Evolutionary conservation across 2,888 invertebrate species (phyloP), one percentile per base, ranked within the genome.

Genomic region (Rutpela maculata): DNA sequence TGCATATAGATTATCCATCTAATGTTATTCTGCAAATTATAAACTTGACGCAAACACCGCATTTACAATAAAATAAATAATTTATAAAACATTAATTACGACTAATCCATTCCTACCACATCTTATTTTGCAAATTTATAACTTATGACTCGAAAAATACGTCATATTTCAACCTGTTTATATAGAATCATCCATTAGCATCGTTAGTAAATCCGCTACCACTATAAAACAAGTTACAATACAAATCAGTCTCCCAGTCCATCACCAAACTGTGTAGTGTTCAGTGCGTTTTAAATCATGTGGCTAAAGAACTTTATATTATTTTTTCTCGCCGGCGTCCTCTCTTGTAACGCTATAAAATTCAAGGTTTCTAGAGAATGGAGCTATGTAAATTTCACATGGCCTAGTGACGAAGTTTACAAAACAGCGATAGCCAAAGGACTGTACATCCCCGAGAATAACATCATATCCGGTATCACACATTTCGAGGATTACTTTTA

Each of bases 311-410:
- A 65, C 18, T 19, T 56, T 22, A 56, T 78, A 11, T 22, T 77
- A 15, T 26, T 79, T 50, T 63, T 83, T 26, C 62, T 68, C 26
- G 50, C 80, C 11, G 15, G 70, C 35, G 63, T 78, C 31, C 65
- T 73, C 9, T 60, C 78, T 17, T 78, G 65, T 12, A 59, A 76
- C 17, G 63, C 76, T 10, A 83, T 80, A 55, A 82, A 82, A 86
- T 95, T 95, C 88, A 91, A 92, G 77, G 95, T 94, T 43, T 92
- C 93, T 77, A 94, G 94, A 89, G 94, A 95, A 90, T 95, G 95
- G 95, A 93, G 92, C 86, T 92, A 91, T 80, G 90, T 95, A 79
- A 94, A 95, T 86, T 94, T 93, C 89, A 92, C 92, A 38, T 95
- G 94, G 94, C 92, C 92, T 55, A 91, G 91, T 79, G 91, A 91